Evolutionary conservation across 2,888 invertebrate genomes (phyloP).

Genomic region (Phortica magna): DNA sequence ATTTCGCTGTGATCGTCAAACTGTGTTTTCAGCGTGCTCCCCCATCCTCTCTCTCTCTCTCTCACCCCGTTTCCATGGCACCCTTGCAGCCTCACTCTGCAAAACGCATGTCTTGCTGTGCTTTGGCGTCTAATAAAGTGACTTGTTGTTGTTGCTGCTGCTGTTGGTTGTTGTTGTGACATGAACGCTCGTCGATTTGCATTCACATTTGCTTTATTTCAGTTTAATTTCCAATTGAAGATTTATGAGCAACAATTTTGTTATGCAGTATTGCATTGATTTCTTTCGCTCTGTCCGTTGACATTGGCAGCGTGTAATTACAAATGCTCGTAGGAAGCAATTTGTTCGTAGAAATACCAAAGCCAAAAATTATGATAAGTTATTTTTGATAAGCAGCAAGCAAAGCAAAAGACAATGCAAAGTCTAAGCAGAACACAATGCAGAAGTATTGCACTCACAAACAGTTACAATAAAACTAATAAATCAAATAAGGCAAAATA

Average conservation of each 20-base stretch:
- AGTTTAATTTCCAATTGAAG: neutral
- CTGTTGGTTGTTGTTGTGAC: constrained; percentile 6
- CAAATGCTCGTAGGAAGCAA: neutral
- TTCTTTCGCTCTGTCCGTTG: neutral
- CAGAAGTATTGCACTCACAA: constrained; percentile 32
- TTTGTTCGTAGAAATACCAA: no score
- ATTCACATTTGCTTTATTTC: neutral
- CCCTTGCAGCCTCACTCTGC: neutral
- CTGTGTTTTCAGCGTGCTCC: neutral
- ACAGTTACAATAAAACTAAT: constrained; percentile 73
- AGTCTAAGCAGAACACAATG: constrained; percentile 24
- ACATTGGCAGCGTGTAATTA: neutral
- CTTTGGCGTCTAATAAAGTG: neutral
- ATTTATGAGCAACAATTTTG: neutral
- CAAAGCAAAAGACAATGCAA: constrained; percentile 21
- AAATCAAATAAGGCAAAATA: constrained; percentile 75
- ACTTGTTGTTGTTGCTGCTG: neutral
- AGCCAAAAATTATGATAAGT: neutral
- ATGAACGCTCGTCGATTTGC: neutral
- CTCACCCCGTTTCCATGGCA: neutral
- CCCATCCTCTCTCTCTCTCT: neutral
- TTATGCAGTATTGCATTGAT: neutral
- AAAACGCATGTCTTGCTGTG: neutral
- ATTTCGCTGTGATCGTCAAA: neutral
- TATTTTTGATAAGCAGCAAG: constrained; percentile 30